A percentile compares a stretch with the other conserved stretches of the same genome.
phyloP scores from a whole-genome alignment of 2,797 vertebrate genomes.

The Sebastes flavidus region DNA sequence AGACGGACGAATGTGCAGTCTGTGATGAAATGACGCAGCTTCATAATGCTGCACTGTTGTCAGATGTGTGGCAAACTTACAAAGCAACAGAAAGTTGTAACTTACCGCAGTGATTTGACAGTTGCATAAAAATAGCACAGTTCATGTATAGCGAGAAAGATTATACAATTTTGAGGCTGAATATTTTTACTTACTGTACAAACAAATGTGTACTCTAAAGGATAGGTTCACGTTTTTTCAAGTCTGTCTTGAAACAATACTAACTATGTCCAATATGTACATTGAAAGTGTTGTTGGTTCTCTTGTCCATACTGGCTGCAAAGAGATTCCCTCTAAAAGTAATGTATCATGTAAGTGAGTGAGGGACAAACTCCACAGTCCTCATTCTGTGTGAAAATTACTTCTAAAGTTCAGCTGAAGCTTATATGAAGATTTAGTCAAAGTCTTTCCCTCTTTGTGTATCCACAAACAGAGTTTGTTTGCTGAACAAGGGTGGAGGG shows the following conservation, averaged over 20 bases:
- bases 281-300: neutral
- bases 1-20: constrained; percentile 14
- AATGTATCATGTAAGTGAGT: neutral
- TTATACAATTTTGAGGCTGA: neutral
- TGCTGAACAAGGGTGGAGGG: neutral
- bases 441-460: neutral
- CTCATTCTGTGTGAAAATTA: neutral
- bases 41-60: constrained; percentile 6
- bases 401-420: neutral
- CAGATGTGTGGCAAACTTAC: neutral
- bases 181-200: neutral
- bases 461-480: neutral
- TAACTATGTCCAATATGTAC: neutral
- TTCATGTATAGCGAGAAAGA: neutral
- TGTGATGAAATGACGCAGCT: neutral
- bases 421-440: neutral
- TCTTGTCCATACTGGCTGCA: neutral
- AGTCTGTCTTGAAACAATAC: neutral
- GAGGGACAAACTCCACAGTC: neutral
- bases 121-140: neutral
- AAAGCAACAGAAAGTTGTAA: neutral
- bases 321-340: neutral
- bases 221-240: neutral
- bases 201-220: neutral
- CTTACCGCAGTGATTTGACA: neutral